A percentile compares a stretch with the other conserved stretches of the same genome.
phyloP scores from a whole-genome alignment of 2,797 vertebrate species.

The Scleropages formosus region DNA sequence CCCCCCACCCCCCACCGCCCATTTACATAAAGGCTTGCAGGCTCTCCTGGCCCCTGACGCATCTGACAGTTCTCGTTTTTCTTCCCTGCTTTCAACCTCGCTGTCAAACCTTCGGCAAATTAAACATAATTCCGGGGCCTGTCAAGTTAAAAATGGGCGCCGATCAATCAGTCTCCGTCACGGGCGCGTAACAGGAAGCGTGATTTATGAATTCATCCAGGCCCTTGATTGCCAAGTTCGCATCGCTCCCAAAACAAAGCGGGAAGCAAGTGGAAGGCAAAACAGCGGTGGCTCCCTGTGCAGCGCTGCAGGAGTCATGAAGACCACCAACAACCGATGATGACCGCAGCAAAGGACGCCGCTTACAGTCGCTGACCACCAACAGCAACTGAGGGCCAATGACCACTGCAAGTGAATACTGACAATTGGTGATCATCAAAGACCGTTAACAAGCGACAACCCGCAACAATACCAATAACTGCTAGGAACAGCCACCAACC shows the following conservation, averaged over 20 bases:
- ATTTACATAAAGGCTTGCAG: slow-evolving; percentile 34
- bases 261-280: slow-evolving; percentile 22
- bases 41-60: neutral
- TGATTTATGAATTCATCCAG: slow-evolving; percentile 37
- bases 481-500: no score
- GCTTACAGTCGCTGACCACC: no score
- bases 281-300: neutral
- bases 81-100: slow-evolving; percentile 36
- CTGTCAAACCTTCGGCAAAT: slow-evolving; percentile 49
- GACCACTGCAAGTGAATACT: no score
- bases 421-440: no score
- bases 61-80: slow-evolving; percentile 34
- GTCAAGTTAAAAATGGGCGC: slow-evolving; percentile 50
- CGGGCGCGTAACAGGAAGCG: slow-evolving; percentile 29
- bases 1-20: no score
- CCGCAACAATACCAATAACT: no score
- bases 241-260: slow-evolving; percentile 31
- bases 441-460: no score
- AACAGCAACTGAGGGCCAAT: no score
- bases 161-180: slow-evolving; percentile 50
- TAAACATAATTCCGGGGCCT: slow-evolving; percentile 51
- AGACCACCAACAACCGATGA: no score
- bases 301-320: no score
- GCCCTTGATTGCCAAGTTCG: slow-evolving; percentile 31
- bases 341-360: no score